Conservation (phyloP, 2,888 invertebrate genomes). For the Drosophila aldrichi region DNA sequence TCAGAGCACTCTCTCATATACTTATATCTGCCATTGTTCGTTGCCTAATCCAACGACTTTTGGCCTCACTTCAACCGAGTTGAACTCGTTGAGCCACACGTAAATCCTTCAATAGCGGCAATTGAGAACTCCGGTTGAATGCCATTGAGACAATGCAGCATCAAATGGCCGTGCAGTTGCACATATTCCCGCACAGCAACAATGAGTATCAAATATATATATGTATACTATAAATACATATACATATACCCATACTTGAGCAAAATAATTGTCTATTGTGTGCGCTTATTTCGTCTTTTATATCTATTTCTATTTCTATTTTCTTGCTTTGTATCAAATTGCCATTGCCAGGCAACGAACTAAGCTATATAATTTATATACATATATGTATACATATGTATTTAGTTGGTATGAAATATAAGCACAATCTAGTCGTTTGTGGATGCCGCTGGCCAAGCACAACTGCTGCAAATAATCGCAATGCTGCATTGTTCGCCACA, state of each 20-base stretch:
- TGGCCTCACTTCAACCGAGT: slow-evolving; percentile 27
- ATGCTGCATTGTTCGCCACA: slow-evolving; percentile 35
- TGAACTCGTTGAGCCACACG: slow-evolving; percentile 45
- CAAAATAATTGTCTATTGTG: slow-evolving; percentile 63
- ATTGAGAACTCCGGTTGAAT: slow-evolving; percentile 62
- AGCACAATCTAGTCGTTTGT: slow-evolving; percentile 21
- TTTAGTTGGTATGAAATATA: background rate
- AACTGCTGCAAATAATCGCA: slow-evolving; percentile 38
- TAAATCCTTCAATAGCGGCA: slow-evolving; percentile 51
- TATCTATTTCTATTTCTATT: slow-evolving; percentile 38
- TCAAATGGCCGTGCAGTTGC: slow-evolving; percentile 56
- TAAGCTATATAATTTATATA: slow-evolving; percentile 9
- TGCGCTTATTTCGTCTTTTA: slow-evolving; percentile 31
- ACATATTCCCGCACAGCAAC: slow-evolving; percentile 22
- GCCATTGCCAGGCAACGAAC: slow-evolving; percentile 49
- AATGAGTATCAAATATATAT: background rate
- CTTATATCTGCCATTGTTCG: background rate
- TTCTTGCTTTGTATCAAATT: slow-evolving; percentile 59
- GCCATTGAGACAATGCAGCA: slow-evolving; percentile 71
- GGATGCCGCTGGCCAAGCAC: slow-evolving; percentile 34
- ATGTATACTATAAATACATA: background rate
- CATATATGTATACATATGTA: background rate
- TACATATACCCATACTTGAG: slow-evolving; percentile 21
- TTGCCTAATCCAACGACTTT: slow-evolving; percentile 47
- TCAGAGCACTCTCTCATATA: background rate